Conservation (phyloP, 2,888 invertebrate species). For the Alloplasta piceator region DNA sequence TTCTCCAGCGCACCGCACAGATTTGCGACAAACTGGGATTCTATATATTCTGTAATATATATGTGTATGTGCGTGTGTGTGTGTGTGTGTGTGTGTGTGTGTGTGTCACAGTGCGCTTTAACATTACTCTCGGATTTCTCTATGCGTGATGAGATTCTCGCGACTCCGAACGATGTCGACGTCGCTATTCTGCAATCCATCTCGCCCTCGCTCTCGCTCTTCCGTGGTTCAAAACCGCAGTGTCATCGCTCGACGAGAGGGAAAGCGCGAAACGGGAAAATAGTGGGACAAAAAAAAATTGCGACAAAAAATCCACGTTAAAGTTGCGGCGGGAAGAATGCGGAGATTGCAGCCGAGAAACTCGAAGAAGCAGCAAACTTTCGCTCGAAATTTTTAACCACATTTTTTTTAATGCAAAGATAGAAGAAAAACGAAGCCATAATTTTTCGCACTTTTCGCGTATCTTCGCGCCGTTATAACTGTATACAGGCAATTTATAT, state of each 20-base stretch:
- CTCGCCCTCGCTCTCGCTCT: background rate
- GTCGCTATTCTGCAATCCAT: constrained; percentile 41
- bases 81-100: constrained; percentile 4
- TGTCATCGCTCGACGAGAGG: constrained; percentile 1
- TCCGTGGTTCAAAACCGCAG: constrained; percentile 39
- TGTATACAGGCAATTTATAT: background rate
- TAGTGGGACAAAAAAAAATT: constrained; percentile 53
- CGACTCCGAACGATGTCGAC: constrained; percentile 36
- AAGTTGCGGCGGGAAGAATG: background rate
- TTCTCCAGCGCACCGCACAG: constrained; percentile 23
- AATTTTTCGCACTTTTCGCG: background rate
- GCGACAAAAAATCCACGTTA: constrained; percentile 13
- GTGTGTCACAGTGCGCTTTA: constrained; percentile 23
- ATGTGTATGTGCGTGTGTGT: background rate
- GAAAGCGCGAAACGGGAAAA: constrained; percentile 40
- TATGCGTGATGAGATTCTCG: constrained; percentile 23
- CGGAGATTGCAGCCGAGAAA: constrained; percentile 27
- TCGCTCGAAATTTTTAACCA: background rate
- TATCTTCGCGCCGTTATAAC: background rate
- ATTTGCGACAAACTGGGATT: constrained; percentile 49
- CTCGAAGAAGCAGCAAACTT: constrained; percentile 36
- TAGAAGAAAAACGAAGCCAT: background rate
- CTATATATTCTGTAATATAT: too few relatives aligned
- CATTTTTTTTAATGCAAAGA: background rate
- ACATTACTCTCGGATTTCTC: constrained; percentile 22